Conservation (phyloP, 64 coral and sea anemone species). For the Anthopleura sola region DNA sequence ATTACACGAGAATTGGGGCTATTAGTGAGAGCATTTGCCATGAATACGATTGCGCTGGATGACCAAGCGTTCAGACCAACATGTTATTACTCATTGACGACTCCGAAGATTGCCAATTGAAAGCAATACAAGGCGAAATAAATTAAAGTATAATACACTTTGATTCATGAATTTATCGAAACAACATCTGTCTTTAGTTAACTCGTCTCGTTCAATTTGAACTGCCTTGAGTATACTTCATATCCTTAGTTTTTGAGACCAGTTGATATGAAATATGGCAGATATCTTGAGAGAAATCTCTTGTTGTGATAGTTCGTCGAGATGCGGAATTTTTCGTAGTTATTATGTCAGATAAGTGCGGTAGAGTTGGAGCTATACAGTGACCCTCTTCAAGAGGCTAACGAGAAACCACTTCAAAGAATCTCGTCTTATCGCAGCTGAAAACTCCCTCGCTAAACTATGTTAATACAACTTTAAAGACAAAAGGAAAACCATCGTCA, state of each 20-base stretch:
- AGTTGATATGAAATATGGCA: neutral
- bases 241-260: neutral
- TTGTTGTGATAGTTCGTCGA: neutral
- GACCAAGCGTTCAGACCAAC: neutral
- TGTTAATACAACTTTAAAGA: neutral
- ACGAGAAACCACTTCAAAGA: neutral
- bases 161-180: neutral
- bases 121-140: neutral
- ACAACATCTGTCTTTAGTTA: slow-evolving; percentile 6
- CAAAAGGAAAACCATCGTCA: neutral
- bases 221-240: neutral
- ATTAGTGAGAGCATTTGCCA: slow-evolving; percentile 11
- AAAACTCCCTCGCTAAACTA: slow-evolving; percentile 12
- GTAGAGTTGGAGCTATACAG: neutral
- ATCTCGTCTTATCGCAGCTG: slow-evolving; percentile 11
- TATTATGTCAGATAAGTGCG: neutral
- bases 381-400: slow-evolving; percentile 14
- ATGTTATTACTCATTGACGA: neutral
- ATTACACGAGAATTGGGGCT: slow-evolving; percentile 13
- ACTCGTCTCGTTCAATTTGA: neutral
- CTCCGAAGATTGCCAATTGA: slow-evolving; percentile 9
- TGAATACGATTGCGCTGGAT: neutral
- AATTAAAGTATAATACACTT: neutral
- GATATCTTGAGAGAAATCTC: neutral
- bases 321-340: neutral